Percentiles rank a stretch among this genome's conserved stretches.
Evolutionary conservation across 1,140 invertebrate genomes (phyloP).

Genomic region (Trichonephila clavata): DNA sequence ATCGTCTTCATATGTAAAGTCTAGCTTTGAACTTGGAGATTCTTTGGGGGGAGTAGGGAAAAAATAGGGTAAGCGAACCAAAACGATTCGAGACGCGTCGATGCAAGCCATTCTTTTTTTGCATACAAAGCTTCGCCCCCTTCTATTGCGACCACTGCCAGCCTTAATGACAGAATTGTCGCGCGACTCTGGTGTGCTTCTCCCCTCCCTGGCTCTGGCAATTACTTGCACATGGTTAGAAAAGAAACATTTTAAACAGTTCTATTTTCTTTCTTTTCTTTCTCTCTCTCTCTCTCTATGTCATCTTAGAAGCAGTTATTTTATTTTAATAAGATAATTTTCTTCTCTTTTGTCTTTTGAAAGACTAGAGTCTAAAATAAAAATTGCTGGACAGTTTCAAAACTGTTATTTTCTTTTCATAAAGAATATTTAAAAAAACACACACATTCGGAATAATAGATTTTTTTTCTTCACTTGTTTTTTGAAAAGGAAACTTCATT

Average conservation of each 20-base stretch:
- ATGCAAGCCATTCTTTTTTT: constrained; percentile 23
- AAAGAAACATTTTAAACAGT: not conserved
- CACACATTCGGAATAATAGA: too few species aligned
- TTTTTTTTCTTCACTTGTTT: too few species aligned
- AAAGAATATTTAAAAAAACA: too few species aligned
- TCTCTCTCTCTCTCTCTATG: too few species aligned
- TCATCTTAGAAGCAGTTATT: too few species aligned
- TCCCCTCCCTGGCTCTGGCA: not conserved
- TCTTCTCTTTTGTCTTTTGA: too few species aligned
- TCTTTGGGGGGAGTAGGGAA: not conserved
- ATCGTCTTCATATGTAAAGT: not conserved
- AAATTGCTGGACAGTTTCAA: too few species aligned
- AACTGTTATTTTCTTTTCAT: too few species aligned
- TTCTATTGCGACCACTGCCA: not conserved
- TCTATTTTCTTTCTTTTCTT: too few species aligned
- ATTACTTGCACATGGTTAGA: not conserved
- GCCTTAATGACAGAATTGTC: not conserved
- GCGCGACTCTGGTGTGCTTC: not conserved
- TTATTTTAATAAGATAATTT: too few species aligned
- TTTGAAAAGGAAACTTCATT: too few species aligned
- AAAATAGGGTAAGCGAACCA: constrained; percentile 6
- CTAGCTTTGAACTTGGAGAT: not conserved
- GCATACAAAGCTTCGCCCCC: not conserved
- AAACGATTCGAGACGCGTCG: not conserved
- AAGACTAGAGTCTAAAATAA: too few species aligned